Evolutionary conservation across 2,888 invertebrate species (phyloP).

Genomic region (Atrina japonica): DNA sequence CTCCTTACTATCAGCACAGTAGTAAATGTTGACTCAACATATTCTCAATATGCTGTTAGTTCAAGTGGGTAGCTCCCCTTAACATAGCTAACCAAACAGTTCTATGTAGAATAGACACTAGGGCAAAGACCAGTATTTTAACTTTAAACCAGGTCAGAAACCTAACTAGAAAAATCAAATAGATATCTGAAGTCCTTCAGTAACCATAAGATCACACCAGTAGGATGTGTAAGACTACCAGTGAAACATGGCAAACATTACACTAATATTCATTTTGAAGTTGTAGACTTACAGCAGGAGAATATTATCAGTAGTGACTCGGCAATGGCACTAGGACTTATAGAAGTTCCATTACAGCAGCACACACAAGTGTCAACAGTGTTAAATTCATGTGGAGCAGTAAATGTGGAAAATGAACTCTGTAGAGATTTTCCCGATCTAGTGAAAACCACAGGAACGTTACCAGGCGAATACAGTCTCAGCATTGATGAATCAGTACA

Average conservation of each 20-base stretch:
- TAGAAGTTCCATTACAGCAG: not conserved
- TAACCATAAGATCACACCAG: slow-evolving; percentile 26
- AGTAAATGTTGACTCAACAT: not conserved
- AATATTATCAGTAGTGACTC: slow-evolving; percentile 29
- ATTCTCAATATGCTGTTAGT: not conserved
- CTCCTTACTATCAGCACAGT: not conserved
- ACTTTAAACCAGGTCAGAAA: not conserved
- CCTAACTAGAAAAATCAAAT: slow-evolving; percentile 11
- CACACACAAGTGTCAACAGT: not conserved
- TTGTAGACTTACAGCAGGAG: slow-evolving; percentile 31
- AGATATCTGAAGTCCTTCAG: slow-evolving; percentile 25
- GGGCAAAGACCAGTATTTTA: slow-evolving; percentile 16
- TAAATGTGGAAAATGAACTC: slow-evolving; percentile 1
- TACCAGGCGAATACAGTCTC: slow-evolving; percentile 40
- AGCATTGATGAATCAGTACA: slow-evolving; percentile 11
- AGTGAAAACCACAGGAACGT: slow-evolving; percentile 31
- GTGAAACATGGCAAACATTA: not conserved
- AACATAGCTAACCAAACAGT: not conserved
- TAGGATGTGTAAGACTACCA: slow-evolving; percentile 5
- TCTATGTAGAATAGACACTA: slow-evolving; percentile 22
- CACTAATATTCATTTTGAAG: slow-evolving; percentile 25
- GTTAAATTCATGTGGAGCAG: too few species aligned
- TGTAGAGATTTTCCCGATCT: slow-evolving; percentile 35
- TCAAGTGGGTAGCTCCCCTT: slow-evolving; percentile 4
- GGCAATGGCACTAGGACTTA: slow-evolving; percentile 14